Conservation (phyloP, 2,797 vertebrate genomes). For the Neomorphus geoffroyi region DNA sequence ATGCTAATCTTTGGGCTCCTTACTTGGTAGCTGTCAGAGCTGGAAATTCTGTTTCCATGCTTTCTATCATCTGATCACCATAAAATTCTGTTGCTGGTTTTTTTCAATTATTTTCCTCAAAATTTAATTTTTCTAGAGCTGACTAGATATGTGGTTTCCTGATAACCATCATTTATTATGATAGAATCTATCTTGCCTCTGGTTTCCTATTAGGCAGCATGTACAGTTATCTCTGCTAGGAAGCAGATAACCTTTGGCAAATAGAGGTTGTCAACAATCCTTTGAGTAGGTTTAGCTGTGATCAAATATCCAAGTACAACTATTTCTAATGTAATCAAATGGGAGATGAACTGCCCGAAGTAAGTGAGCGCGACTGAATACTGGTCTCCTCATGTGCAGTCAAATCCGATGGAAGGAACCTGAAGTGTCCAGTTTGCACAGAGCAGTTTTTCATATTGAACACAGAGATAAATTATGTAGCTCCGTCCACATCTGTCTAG, state of each 20-base stretch:
- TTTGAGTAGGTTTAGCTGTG: background rate
- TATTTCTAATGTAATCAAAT: background rate
- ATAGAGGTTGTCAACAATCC: background rate
- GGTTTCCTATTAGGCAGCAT: background rate
- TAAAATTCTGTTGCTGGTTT: background rate
- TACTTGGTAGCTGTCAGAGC: background rate
- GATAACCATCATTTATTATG: background rate
- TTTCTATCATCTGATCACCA: background rate
- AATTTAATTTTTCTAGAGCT: background rate
- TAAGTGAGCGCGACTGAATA: background rate
- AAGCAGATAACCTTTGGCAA: constrained; percentile 35
- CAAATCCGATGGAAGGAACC: background rate
- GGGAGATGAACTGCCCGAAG: background rate
- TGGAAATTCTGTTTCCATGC: background rate
- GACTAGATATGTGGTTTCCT: background rate
- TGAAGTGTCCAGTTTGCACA: background rate
- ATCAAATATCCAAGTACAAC: background rate
- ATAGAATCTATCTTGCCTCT: background rate
- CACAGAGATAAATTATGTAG: background rate
- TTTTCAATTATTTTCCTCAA: background rate
- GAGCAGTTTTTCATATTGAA: background rate
- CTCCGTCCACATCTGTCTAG: background rate
- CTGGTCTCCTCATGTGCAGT: background rate
- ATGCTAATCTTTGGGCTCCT: background rate
- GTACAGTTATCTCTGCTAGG: constrained; percentile 43